Evolutionary conservation across 2,113 vertebrate species (phyloP).

Genomic region (Leptocoma aspasia): DNA sequence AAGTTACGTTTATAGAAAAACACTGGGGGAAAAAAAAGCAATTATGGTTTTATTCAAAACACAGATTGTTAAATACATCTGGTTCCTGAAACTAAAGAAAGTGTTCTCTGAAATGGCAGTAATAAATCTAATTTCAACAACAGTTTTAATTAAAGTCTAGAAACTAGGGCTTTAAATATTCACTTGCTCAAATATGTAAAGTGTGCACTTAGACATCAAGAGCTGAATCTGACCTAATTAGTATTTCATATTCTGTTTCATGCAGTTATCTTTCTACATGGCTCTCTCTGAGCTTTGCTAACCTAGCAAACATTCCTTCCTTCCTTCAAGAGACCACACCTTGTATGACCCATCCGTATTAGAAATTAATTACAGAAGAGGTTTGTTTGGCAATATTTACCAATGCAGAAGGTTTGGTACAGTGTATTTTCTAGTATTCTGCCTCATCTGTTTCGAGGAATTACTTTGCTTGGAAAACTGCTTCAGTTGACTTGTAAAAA

Average conservation of each 20-base stretch:
- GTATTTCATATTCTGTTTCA: neutral
- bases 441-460: neutral
- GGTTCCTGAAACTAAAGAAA: constrained; percentile 61
- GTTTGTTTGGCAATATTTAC: neutral
- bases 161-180: constrained; percentile 33
- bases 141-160: constrained; percentile 66
- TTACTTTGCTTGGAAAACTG: neutral
- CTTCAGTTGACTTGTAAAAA: neutral
- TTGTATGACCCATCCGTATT: neutral
- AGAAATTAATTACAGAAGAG: neutral
- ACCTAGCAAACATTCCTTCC: neutral
- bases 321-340: neutral
- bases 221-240: neutral
- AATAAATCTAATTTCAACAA: constrained; percentile 65
- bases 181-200: constrained; percentile 9
- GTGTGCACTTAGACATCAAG: neutral
- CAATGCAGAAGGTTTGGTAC: neutral
- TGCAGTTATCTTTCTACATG: neutral
- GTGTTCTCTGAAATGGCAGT: constrained; percentile 53
- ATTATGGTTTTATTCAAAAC: constrained; percentile 65
- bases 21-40: constrained; percentile 34
- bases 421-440: neutral
- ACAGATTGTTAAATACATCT: constrained; percentile 64
- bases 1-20: constrained; percentile 5
- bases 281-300: neutral